Evolutionary conservation across 2,797 vertebrate genomes (phyloP).

Genomic region (Otus scops): DNA sequence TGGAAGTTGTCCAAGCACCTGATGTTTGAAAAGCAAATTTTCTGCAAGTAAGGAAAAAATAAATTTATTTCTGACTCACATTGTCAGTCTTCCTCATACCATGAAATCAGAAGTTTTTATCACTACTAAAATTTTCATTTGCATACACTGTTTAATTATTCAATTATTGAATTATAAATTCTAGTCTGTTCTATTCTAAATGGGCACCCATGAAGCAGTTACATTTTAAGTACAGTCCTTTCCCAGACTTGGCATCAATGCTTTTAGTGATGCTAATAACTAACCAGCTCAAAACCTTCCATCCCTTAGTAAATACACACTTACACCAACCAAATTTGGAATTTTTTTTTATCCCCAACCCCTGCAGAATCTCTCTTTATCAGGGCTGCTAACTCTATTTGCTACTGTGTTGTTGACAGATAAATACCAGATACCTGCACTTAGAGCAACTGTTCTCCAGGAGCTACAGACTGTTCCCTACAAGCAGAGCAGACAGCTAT

Average conservation of each 20-base stretch:
- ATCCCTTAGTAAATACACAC: not conserved
- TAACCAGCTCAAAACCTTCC: not conserved
- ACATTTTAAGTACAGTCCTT: not conserved
- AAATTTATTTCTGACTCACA: not conserved
- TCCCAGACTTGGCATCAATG: not conserved
- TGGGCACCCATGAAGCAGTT: not conserved
- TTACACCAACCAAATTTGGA: not conserved
- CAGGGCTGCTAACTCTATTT: not conserved
- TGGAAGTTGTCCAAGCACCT: constrained; percentile 48
- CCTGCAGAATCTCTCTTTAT: not conserved
- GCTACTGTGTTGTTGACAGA: not conserved
- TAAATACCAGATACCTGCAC: not conserved
- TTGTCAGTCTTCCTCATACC: not conserved
- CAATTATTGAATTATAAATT: not conserved
- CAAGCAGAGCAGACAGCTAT: not conserved
- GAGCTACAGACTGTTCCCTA: not conserved
- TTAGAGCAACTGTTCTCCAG: not conserved
- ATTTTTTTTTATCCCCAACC: not conserved
- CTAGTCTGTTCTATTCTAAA: not conserved
- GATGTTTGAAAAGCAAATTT: constrained; percentile 41
- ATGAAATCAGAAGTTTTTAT: not conserved
- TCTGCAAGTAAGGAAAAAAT: constrained; percentile 27
- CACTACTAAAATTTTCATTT: not conserved
- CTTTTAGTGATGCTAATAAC: not conserved
- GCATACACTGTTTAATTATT: not conserved